Evolutionary conservation across 2,888 invertebrate genomes (phyloP), one percentile per base, ranked within the genome.

Genomic region (Lottia scabra): DNA sequence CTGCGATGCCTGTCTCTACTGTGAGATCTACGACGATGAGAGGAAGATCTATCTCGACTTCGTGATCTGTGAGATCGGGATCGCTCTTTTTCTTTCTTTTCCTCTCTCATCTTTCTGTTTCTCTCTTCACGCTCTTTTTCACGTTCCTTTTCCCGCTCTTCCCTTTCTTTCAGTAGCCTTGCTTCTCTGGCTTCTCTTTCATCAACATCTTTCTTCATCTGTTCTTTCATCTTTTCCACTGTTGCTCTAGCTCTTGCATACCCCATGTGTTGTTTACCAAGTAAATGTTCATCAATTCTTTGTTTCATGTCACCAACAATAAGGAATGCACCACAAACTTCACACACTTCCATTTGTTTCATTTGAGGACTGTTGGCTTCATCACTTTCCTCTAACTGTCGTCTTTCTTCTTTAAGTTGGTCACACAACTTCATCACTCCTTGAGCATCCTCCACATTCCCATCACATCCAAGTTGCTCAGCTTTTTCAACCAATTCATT

Each of bases 341-440:
- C 96, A 90, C 99, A 99, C 23, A 99, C 99, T 90, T 98, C 98
- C 98, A 99, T 98, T 89, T 97, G 97, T 90, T 99, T 98, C 89
- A 84, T 73, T 71, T 79, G 72, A 68, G 82, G 78, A 63, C 78
- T 79, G 72, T 80, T 78, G 8, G 78, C 75, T n/a, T 71, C 70
- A 8, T 69, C 43, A 43, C 68, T 70, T 63, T 76, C 73, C 70
- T 70, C 75, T 45, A 98, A 89, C 26, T 92, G 91, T 80, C 96
- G 96, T 71, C 96, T 92, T 89, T 99, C 98, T 83, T 97, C 97
- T 88, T 96, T 96, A 27, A 99, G 91, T 87, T 98, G 94, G 88
- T 99, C 99, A 89, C 97, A 97, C 2, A 97, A 92, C 85, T 96
- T 96, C 95, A 98, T 96, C 30, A 98, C 92, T 65, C 96, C 96